Conservation (phyloP, 2,797 vertebrate genomes). For the Malacoraja senta region DNA sequence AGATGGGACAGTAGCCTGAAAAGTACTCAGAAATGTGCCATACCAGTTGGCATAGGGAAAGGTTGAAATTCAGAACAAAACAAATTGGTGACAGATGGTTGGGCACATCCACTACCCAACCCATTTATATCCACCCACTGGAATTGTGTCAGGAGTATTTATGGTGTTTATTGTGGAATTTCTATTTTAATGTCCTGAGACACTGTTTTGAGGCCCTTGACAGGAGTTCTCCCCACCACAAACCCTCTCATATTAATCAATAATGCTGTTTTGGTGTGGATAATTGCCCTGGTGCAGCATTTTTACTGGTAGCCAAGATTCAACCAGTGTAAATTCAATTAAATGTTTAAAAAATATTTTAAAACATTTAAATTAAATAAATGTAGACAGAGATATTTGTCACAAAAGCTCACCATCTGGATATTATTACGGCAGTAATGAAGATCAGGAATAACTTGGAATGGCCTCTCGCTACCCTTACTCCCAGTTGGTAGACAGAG, state of each 20-base stretch:
- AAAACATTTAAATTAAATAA: background rate
- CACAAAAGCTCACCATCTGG: background rate
- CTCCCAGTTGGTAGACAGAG: background rate
- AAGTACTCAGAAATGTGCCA: background rate
- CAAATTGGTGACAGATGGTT: background rate
- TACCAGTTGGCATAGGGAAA: background rate
- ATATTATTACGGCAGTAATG: background rate
- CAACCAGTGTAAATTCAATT: background rate
- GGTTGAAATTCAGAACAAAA: background rate
- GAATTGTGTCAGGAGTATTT: background rate
- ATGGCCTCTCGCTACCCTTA: background rate
- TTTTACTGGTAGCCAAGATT: background rate
- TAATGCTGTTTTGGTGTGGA: background rate
- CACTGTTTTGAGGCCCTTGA: background rate
- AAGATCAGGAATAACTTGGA: background rate
- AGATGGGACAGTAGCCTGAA: background rate
- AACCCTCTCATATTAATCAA: background rate
- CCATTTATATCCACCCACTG: background rate
- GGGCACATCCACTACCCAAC: background rate
- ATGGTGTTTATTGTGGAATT: background rate
- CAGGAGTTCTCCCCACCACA: background rate
- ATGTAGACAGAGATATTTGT: background rate
- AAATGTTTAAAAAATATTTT: background rate
- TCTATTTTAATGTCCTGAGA: background rate
- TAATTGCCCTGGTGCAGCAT: background rate